Evolutionary conservation across 2,888 invertebrate species (phyloP).

Genomic region (Hermaeophaga mercurialis): DNA sequence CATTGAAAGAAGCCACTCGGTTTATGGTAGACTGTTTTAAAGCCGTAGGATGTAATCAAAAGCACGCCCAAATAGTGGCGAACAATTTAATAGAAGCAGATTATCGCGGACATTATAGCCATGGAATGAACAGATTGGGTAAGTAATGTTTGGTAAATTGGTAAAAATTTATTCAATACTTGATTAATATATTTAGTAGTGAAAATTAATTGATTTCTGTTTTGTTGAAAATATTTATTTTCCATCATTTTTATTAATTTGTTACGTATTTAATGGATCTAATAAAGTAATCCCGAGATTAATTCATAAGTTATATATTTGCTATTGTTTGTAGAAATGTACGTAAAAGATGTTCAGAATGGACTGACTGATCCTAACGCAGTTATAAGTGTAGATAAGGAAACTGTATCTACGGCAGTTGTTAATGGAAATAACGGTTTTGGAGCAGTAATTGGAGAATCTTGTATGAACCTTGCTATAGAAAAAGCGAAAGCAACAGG

Average conservation of each 20-base stretch:
- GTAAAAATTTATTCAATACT: too few relatives aligned
- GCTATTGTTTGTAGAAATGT: conserved; percentile 63
- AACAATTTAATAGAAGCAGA: conserved; percentile 73
- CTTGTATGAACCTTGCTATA: conserved; percentile 69
- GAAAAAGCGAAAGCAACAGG: conserved; percentile 70
- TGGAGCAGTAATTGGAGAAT: conserved; percentile 69
- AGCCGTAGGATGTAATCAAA: conserved; percentile 64
- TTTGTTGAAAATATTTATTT: too few relatives aligned
- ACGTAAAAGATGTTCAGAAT: conserved; percentile 65
- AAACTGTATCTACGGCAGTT: conserved; percentile 60
- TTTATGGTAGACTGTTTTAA: conserved; percentile 71
- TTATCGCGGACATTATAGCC: conserved; percentile 72
- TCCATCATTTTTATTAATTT: too few relatives aligned
- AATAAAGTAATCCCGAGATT: too few relatives aligned
- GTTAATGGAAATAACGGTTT: conserved; percentile 73
- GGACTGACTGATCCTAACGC: conserved; percentile 60
- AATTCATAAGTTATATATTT: too few relatives aligned
- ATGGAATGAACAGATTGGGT: conserved; percentile 71
- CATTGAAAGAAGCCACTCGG: conserved; percentile 59
- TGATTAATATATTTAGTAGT: too few relatives aligned
- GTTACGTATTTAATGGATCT: too few relatives aligned
- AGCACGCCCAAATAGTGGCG: conserved; percentile 68
- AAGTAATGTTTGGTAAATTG: conserved; percentile 8
- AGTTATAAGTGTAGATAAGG: conserved; percentile 63
- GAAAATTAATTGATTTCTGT: too few relatives aligned